Evolutionary conservation across 1,140 invertebrate genomes (phyloP).

Genomic region (Cydia fagiglandana): DNA sequence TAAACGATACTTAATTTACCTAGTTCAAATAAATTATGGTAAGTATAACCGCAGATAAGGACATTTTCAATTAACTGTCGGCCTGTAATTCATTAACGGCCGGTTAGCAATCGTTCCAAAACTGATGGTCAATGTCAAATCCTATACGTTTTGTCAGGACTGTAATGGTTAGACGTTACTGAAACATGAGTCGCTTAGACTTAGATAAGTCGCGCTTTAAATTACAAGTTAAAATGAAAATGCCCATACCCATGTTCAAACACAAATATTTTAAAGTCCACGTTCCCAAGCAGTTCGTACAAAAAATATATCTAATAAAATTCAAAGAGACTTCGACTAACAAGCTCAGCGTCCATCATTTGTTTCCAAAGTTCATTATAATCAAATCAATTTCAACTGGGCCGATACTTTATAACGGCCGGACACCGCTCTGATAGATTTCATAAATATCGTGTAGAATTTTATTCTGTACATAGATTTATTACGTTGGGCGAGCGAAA

Average conservation of each 20-base stretch:
- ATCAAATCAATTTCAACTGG: conserved; percentile 33
- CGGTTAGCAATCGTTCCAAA: too few relatives aligned
- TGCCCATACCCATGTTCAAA: neutral
- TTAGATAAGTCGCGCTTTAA: too few relatives aligned
- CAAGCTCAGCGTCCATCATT: conserved; percentile 25
- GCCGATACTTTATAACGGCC: conserved; percentile 42
- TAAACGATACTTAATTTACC: too few relatives aligned
- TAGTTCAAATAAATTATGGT: too few relatives aligned
- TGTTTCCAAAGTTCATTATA: conserved; percentile 32
- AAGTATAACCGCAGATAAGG: neutral
- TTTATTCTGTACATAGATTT: conserved; percentile 78
- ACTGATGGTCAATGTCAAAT: too few relatives aligned
- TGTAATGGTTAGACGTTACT: too few relatives aligned
- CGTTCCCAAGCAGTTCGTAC: neutral
- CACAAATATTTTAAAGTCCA: neutral
- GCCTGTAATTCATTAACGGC: too few relatives aligned
- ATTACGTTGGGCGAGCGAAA: conserved; percentile 77
- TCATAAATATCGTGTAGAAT: conserved; percentile 78
- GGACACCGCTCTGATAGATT: conserved; percentile 67
- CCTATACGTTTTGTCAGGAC: too few relatives aligned
- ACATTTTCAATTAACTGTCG: too few relatives aligned
- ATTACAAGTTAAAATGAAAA: too few relatives aligned
- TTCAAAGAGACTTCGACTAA: conserved; percentile 14
- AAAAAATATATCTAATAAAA: conserved; percentile 28
- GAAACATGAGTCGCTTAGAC: too few relatives aligned